phyloP scores from a whole-genome alignment of 2,113 vertebrate genomes.

The Emberiza fucata region DNA sequence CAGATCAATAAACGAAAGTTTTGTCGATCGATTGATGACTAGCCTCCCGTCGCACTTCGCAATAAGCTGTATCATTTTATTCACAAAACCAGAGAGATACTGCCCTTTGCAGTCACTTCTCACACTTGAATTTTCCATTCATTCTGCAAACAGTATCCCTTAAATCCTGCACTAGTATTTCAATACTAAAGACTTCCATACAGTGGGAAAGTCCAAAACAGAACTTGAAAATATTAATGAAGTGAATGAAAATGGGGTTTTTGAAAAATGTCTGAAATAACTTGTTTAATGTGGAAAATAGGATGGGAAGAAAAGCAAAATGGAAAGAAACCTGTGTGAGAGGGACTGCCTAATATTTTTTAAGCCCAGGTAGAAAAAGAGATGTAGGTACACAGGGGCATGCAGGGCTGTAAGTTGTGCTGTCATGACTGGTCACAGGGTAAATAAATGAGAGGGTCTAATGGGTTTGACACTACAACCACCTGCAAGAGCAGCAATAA shows the following conservation, averaged over 20 bases:
- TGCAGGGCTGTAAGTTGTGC: background rate
- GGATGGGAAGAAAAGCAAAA: background rate
- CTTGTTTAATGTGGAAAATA: background rate
- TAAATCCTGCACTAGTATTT: background rate
- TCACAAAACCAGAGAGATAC: background rate
- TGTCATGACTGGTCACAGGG: background rate
- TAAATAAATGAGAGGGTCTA: background rate
- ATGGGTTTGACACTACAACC: background rate
- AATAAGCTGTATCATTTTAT: background rate
- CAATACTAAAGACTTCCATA: background rate
- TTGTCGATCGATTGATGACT: too few relatives aligned
- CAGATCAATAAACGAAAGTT: too few relatives aligned
- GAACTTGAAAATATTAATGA: background rate
- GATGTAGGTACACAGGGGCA: background rate
- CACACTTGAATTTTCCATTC: background rate
- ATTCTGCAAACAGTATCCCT: background rate
- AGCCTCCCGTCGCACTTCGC: too few relatives aligned
- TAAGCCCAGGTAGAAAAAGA: background rate
- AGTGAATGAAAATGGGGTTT: background rate
- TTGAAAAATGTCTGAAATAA: background rate
- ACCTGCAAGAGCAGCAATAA: background rate
- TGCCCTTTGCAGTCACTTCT: background rate
- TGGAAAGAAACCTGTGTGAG: background rate
- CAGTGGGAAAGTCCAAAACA: background rate
- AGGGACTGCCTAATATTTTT: background rate